Conservation (phyloP, 1,140 invertebrate species). For the Pogonus chalceus region DNA sequence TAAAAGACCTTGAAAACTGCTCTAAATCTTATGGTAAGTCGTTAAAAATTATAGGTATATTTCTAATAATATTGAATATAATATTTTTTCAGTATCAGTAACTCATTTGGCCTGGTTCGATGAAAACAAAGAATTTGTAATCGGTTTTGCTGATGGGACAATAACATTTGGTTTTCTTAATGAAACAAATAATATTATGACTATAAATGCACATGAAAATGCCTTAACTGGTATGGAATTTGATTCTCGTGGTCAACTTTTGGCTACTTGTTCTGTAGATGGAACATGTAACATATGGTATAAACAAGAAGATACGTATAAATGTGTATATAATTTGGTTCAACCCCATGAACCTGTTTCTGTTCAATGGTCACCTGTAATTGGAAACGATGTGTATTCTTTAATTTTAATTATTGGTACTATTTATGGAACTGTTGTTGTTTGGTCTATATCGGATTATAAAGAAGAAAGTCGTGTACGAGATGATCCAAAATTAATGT, state of each 20-base stretch:
- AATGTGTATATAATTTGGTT: conserved; percentile 32
- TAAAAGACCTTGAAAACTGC: conserved; percentile 38
- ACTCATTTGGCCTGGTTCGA: conserved; percentile 45
- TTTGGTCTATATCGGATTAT: conserved; percentile 41
- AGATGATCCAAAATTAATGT: conserved; percentile 26
- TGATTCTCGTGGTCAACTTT: conserved; percentile 40
- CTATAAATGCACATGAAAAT: conserved; percentile 41
- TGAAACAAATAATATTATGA: conserved; percentile 32
- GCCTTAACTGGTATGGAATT: conserved; percentile 36
- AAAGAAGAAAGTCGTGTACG: conserved; percentile 21
- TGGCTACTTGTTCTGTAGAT: conserved; percentile 41
- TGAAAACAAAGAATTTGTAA: conserved; percentile 43
- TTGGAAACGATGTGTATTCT: conserved; percentile 30
- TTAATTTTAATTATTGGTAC: conserved; percentile 40
- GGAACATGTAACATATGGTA: conserved; percentile 41
- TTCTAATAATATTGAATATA: conserved; percentile 11
- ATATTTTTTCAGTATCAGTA: conserved; percentile 39
- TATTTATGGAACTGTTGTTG: conserved; percentile 40
- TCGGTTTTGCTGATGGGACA: conserved; percentile 47
- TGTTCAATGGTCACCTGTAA: conserved; percentile 39
- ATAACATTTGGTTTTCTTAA: conserved; percentile 38
- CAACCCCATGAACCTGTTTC: conserved; percentile 35
- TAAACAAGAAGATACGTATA: conserved; percentile 31
- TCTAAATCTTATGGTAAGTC: conserved; percentile 35
- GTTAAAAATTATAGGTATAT: not conserved